These are phyloP conservation scores for Autographa gamma DNA, from an alignment of 2,888 invertebrate genomes.

Conservation along the genomic window DNA sequence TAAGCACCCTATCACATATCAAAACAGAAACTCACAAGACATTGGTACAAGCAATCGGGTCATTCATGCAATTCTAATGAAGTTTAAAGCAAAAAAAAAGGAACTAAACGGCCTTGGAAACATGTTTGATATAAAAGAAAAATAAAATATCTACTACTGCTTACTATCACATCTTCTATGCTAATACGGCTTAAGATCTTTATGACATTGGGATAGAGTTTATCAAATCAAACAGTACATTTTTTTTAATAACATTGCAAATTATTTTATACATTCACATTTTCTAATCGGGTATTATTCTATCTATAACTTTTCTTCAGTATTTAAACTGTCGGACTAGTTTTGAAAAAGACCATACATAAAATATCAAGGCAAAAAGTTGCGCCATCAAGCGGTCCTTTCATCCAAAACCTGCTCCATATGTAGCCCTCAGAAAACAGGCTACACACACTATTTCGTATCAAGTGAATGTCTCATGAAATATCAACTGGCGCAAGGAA, in stretches of 20 bases:
- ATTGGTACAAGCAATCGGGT: background rate
- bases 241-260: too few species aligned
- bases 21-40: conserved; percentile 7
- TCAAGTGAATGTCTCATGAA: conserved; percentile 86
- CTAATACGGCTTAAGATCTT: too few species aligned
- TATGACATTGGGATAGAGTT: too few species aligned
- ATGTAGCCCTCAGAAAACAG: conserved; percentile 57
- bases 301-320: too few species aligned
- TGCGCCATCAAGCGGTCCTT: conserved; percentile 22
- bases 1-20: conserved; percentile 29
- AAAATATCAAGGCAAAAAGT: background rate
- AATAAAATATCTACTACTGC: background rate
- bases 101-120: background rate
- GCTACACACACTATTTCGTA: conserved; percentile 59
- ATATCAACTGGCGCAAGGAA: conserved; percentile 85
- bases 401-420: conserved; percentile 44
- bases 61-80: background rate
- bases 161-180: conserved; percentile 5
- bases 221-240: too few species aligned
- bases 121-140: background rate
- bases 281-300: too few species aligned
- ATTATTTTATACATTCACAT: too few species aligned
- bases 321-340: too few species aligned
- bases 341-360: too few species aligned
- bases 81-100: background rate